phyloP scores from a whole-genome alignment of 2,797 vertebrate species.

The Toxotes lorentzi region DNA sequence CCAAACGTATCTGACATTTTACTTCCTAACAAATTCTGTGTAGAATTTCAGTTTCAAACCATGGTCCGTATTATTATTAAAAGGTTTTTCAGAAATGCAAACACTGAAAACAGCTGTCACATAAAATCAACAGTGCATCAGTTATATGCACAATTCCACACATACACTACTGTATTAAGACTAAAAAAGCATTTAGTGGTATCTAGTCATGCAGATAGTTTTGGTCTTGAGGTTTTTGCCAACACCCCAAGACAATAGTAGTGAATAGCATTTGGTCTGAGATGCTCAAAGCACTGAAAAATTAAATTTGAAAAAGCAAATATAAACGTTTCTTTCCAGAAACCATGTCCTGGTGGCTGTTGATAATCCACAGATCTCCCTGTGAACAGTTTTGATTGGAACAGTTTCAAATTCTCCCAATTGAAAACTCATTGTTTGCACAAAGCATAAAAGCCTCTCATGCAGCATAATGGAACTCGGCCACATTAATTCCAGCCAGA shows the following conservation, averaged over 20 bases:
- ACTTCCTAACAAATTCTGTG: conserved; percentile 1
- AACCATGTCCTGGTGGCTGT: conserved; percentile 34
- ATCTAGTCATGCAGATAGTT: conserved; percentile 14
- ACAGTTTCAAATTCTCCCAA: conserved; percentile 23
- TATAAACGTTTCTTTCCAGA: conserved; percentile 17
- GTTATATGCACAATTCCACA: background rate
- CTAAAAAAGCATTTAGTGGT: too few relatives aligned
- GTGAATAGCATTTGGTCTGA: background rate
- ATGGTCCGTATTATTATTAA: background rate
- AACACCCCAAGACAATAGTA: background rate
- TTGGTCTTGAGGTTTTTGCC: conserved; percentile 5
- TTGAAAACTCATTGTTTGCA: conserved; percentile 18
- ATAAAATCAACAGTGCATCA: background rate
- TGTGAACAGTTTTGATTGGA: conserved; percentile 36
- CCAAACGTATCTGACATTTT: conserved; percentile 58
- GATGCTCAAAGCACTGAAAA: conserved; percentile 3
- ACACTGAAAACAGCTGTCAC: background rate
- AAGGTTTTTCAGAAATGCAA: background rate
- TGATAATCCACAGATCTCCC: conserved; percentile 35
- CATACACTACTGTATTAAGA: background rate
- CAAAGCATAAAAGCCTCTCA: conserved; percentile 33
- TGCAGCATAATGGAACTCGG: conserved; percentile 15
- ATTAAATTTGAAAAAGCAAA: conserved; percentile 8
- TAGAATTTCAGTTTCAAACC: background rate
- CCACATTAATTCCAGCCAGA: conserved; percentile 26